A percentile compares a stretch with the other conserved stretches of the same genome.
Evolutionary conservation across 53 echinoderm and acorn worm species (phyloP).

Genomic region (Mesocentrotus franciscanus): DNA sequence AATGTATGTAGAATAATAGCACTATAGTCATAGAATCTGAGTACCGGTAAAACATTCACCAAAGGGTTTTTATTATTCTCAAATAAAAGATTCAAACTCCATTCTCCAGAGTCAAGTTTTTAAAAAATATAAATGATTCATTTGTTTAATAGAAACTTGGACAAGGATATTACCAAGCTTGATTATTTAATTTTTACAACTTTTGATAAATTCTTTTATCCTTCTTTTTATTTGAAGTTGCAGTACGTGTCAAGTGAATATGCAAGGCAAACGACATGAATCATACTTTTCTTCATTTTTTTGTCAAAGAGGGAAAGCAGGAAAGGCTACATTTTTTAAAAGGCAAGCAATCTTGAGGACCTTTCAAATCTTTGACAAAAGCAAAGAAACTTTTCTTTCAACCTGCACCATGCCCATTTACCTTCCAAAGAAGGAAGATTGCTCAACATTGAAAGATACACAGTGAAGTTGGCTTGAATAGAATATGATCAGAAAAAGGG

Average conservation of each 20-base stretch:
- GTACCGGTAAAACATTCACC: too few species aligned
- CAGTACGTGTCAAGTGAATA: conserved; percentile 8
- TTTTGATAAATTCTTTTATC: neutral
- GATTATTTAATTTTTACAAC: neutral
- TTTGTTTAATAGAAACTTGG: neutral
- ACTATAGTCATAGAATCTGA: too few species aligned
- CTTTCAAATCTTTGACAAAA: conserved; percentile 43
- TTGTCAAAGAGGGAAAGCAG: neutral
- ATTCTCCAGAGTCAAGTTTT: neutral
- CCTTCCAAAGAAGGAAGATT: conserved; percentile 19
- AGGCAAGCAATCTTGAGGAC: conserved; percentile 1
- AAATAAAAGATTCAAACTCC: neutral
- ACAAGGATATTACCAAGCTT: neutral
- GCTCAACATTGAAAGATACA: conserved; percentile 40
- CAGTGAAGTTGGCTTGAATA: conserved; percentile 38
- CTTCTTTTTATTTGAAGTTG: neutral
- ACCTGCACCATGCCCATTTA: neutral
- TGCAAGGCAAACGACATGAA: neutral
- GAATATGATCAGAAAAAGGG: conserved; percentile 53
- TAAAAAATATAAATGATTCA: neutral
- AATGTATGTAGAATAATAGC: too few species aligned
- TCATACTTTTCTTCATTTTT: neutral
- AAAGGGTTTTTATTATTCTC: too few species aligned
- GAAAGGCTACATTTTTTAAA: conserved; percentile 9
- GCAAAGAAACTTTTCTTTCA: conserved; percentile 31